phyloP scores from a whole-genome alignment of 2,797 vertebrate species.

The Mustela erminea region DNA sequence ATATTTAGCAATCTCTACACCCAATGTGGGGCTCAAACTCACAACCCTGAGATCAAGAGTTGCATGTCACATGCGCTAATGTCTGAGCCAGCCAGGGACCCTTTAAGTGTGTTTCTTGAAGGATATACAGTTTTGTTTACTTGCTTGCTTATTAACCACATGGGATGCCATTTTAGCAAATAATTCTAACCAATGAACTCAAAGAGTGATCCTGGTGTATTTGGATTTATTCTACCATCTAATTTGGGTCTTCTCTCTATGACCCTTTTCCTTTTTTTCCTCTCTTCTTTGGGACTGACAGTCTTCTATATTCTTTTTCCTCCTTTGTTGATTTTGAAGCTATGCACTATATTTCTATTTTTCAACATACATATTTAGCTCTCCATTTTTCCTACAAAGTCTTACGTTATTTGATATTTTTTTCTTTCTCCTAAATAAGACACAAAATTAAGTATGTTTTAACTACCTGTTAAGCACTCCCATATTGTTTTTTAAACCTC shows the following conservation, averaged over 20 bases:
- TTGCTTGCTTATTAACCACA: conserved; percentile 12
- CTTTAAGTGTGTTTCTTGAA: not conserved
- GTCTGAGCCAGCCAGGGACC: not conserved
- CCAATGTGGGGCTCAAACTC: not conserved
- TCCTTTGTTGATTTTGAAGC: not conserved
- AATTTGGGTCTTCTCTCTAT: not conserved
- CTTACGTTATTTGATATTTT: not conserved
- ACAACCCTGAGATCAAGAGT: not conserved
- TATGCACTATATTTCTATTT: not conserved
- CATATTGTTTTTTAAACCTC: not conserved
- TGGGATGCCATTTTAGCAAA: not conserved
- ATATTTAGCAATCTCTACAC: not conserved
- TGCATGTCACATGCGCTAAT: not conserved
- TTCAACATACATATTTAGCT: not conserved
- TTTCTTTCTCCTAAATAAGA: not conserved
- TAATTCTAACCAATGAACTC: not conserved
- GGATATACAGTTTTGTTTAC: not conserved
- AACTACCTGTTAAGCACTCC: not conserved
- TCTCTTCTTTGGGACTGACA: not conserved
- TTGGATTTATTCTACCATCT: not conserved
- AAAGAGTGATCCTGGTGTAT: not conserved
- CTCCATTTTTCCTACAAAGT: not conserved
- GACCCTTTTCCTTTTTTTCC: not conserved
- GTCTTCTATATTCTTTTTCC: not conserved
- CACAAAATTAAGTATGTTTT: not conserved